phyloP scores from a whole-genome alignment of 2,888 invertebrate genomes.

The Flabesymbios commensalis region DNA sequence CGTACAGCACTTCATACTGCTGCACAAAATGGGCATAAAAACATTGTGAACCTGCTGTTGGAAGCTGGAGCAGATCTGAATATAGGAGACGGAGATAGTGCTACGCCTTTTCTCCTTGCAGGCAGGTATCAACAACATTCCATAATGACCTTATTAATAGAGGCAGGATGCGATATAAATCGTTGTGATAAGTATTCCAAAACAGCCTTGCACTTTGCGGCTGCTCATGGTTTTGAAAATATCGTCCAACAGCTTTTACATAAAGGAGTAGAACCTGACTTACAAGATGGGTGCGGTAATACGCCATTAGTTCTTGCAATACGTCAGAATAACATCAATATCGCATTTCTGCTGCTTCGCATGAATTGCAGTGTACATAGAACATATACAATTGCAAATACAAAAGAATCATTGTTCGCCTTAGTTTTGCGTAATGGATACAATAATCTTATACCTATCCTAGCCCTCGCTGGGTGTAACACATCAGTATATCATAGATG shows the following conservation, averaged over 20 bases:
- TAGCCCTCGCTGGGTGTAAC: conserved; percentile 14
- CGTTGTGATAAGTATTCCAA: conserved; percentile 2
- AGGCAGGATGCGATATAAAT: conserved; percentile 7
- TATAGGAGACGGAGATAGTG: conserved; percentile 10
- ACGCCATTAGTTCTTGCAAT: conserved; percentile 16
- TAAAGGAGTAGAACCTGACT: conserved; percentile 10
- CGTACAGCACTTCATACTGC: conserved; percentile 23
- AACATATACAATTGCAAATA: not conserved
- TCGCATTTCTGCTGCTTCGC: conserved; percentile 6
- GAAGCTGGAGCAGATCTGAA: conserved; percentile 9
- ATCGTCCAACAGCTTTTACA: not conserved
- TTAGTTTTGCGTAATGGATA: conserved; percentile 10
- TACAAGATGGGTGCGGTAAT: conserved; percentile 11
- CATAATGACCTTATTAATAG: conserved; percentile 6
- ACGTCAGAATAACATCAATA: conserved; percentile 5
- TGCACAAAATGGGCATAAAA: conserved; percentile 12
- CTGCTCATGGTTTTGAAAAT: conserved; percentile 4
- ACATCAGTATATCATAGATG: not conserved
- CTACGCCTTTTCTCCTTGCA: conserved; percentile 18
- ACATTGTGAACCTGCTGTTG: conserved; percentile 13
- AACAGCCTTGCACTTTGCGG: conserved; percentile 9
- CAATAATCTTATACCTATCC: conserved; percentile 3
- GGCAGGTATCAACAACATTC: conserved; percentile 12
- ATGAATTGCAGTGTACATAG: conserved; percentile 11
- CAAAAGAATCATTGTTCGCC: conserved; percentile 3